Percentiles rank a stretch among this genome's conserved stretches.
Evolutionary conservation across 1,140 invertebrate genomes (phyloP).

Genomic region (Diorhabda elongata): DNA sequence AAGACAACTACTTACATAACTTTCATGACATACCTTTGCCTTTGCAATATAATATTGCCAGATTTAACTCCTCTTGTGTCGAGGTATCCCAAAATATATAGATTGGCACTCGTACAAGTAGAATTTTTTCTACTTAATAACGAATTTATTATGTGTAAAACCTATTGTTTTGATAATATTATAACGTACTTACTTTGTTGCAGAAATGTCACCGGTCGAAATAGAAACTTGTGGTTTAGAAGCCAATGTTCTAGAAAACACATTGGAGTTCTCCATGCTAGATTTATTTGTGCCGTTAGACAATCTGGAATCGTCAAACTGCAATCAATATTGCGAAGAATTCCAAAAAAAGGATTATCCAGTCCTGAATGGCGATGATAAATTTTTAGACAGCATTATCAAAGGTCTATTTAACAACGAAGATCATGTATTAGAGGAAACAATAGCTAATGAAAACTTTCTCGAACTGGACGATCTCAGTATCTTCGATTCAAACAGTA

Average conservation of each 20-base stretch:
- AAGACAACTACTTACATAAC: too few relatives aligned
- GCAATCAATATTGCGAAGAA: conserved; percentile 13
- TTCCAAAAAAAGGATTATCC: conserved; percentile 13
- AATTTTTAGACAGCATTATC: conserved; percentile 30
- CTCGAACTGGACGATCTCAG: conserved; percentile 22
- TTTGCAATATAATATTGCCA: too few relatives aligned
- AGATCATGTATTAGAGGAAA: conserved; percentile 8
- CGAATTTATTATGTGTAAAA: too few relatives aligned
- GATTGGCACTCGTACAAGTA: too few relatives aligned
- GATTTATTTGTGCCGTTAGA: conserved; percentile 28
- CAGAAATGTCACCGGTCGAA: not conserved
- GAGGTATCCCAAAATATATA: too few relatives aligned
- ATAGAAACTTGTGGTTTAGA: conserved; percentile 4
- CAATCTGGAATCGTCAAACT: conserved; percentile 23
- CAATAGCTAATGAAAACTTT: conserved; percentile 14
- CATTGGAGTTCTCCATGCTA: conserved; percentile 18
- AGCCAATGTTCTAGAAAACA: conserved; percentile 18
- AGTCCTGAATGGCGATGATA: conserved; percentile 30
- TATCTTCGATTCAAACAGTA: conserved; percentile 27
- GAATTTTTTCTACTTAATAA: too few relatives aligned
- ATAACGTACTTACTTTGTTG: not conserved
- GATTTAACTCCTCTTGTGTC: too few relatives aligned
- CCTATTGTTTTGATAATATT: too few relatives aligned
- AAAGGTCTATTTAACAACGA: conserved; percentile 29
- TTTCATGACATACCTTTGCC: too few relatives aligned